Conservation (phyloP, 2,113 vertebrate species). For the Odobenus rosmarus region DNA sequence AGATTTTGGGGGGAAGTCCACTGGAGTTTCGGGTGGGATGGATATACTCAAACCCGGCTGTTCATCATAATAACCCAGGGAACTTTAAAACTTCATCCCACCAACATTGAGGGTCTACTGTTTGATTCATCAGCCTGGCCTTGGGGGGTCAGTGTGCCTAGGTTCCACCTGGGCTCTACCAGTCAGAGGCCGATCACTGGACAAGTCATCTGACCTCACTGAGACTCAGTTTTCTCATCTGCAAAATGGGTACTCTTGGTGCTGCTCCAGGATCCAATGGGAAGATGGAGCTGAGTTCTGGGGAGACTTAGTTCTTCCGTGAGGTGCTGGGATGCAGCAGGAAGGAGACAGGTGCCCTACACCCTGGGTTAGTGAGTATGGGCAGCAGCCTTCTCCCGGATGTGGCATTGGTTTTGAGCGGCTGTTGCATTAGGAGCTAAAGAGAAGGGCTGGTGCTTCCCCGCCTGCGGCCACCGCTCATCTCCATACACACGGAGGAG, state of each 20-base stretch:
- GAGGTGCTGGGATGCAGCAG: not conserved
- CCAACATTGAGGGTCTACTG: not conserved
- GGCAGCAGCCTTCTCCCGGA: not conserved
- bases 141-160: not conserved
- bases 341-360: accelerated
- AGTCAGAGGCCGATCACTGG: not conserved
- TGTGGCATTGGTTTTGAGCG: accelerated
- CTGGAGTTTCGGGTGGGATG: not conserved
- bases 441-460: not conserved
- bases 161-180: not conserved
- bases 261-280: not conserved
- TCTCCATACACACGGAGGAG: not conserved
- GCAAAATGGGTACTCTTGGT: not conserved
- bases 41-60: not conserved
- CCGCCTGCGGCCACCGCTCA: accelerated
- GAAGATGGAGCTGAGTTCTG: not conserved
- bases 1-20: not conserved
- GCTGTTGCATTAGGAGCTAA: not conserved
- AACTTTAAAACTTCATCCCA: not conserved
- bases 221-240: not conserved
- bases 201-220: not conserved
- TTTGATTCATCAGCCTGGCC: not conserved
- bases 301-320: not conserved
- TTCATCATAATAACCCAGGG: not conserved
- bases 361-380: accelerated